A percentile compares a stretch with the other conserved stretches of the same genome.
Evolutionary conservation across 2,797 vertebrate species (phyloP).

Genomic region (Chaunax sp.): DNA sequence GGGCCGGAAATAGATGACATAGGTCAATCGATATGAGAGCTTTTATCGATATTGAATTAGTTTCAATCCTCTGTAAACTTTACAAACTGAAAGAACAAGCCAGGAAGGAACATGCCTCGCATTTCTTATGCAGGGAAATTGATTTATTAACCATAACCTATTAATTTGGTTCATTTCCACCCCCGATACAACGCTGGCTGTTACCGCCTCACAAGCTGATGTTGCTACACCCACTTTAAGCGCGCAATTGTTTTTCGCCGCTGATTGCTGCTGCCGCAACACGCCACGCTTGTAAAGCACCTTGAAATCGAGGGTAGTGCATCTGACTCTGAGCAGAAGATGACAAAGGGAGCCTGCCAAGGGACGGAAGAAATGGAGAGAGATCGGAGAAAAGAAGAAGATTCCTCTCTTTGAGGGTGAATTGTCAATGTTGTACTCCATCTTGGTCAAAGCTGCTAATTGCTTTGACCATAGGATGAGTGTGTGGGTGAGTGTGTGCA

Average conservation of each 20-base stretch:
- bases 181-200: conserved; percentile 22
- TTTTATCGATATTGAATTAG: too few species aligned
- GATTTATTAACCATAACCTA: conserved; percentile 63
- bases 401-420: conserved; percentile 35
- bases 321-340: conserved; percentile 55
- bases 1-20: conserved; percentile 27
- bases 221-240: conserved; percentile 66
- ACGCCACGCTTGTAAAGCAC: conserved; percentile 65
- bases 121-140: conserved; percentile 42
- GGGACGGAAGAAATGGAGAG: neutral
- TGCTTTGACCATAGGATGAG: conserved; percentile 52
- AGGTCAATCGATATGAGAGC: conserved; percentile 26
- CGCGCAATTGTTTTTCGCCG: conserved; percentile 61
- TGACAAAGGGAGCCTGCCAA: conserved; percentile 10
- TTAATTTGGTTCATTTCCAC: conserved; percentile 67
- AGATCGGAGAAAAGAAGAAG: neutral
- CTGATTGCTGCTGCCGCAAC: conserved; percentile 58
- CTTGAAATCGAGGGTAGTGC: conserved; percentile 71
- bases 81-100: conserved; percentile 17
- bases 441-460: conserved; percentile 64
- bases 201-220: conserved; percentile 49
- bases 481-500: conserved; percentile 26
- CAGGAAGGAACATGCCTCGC: conserved; percentile 5
- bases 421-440: conserved; percentile 50
- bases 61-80: conserved; percentile 42